Base-by-base conservation (phyloP, 2,888 invertebrate species). In the Leptinotarsa rubiginosa region DNA sequence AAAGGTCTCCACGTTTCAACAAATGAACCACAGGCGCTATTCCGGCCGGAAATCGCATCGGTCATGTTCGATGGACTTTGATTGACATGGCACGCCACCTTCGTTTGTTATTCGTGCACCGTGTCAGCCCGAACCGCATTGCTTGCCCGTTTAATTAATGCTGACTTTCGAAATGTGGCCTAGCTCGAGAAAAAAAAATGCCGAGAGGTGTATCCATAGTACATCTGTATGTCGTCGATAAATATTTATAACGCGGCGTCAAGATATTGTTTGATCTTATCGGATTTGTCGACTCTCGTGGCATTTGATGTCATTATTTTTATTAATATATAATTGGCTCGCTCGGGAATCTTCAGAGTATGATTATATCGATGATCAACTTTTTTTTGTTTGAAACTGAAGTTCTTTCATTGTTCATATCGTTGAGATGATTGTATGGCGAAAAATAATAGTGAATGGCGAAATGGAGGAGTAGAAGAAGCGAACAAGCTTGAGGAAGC, bases 21-120 rank as follows among this genome's bases (percentile, higher is more conserved):
- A 41, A 41, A 10, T 41, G 41, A 31, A 31, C 41, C 41, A 12
- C 31, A 31, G 31, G 31, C 70, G 62, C 22, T 20, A 64, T 62
- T 25, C 10, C 4, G 52, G n/a, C 70, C 49, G 70, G 52, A 64
- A 70, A 74, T 73, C 76, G 73, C 66, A 77, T 77, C 78, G 75
- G 78, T 75, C 76, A 75, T 74, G 75, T 73, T 72, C 73, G 67
- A 71, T 65, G 72, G 77, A 78, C 78, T 70, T 77, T 78, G 78
- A 78, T 78, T 78, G 78, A 78, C 78, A 50, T 50, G 69, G 74
- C 78, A 75, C 78, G 78, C 78, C 74, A 73, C 72, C 74, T 66
- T 47, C 69, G 72, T 73, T 73, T 73, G 68, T 73, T 73, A 73
- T 73, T 73, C 73, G 59, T 69, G 18, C 73, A 52, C 64, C 62